These are phyloP conservation scores for Muraenolepis orangiensis DNA, from an alignment of 2,797 vertebrate species.

Conservation along the genomic window DNA sequence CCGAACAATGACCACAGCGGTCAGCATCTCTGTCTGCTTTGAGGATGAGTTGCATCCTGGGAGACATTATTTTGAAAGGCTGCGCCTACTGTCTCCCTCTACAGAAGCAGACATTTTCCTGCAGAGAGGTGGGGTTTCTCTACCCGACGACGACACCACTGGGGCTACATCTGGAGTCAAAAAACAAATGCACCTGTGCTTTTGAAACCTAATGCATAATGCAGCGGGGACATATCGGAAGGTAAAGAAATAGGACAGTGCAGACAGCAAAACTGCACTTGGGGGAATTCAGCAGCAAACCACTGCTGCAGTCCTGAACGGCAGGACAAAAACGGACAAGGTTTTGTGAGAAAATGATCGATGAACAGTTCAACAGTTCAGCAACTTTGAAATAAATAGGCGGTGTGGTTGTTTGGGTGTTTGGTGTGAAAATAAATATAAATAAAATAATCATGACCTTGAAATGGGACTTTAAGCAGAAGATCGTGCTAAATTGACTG, in stretches of 20 bases:
- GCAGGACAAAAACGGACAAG: not conserved
- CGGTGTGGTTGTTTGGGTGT: not conserved
- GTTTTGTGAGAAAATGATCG: not conserved
- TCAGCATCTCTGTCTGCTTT: not conserved
- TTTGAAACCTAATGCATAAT: conserved; percentile 61
- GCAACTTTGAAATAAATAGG: not conserved
- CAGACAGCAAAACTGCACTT: conserved; percentile 12
- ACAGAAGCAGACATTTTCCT: not conserved
- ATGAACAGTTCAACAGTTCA: not conserved
- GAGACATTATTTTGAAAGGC: not conserved
- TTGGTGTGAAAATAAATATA: too few relatives aligned
- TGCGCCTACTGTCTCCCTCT: too few relatives aligned
- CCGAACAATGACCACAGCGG: not conserved
- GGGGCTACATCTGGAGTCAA: conserved; percentile 56
- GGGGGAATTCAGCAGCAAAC: conserved; percentile 34
- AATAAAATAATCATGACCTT: not conserved
- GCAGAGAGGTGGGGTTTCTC: conserved; percentile 47
- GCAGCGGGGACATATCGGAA: conserved; percentile 52
- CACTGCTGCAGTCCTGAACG: conserved; percentile 22
- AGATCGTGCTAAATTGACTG: not conserved
- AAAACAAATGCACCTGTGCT: conserved; percentile 63
- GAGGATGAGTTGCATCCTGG: not conserved
- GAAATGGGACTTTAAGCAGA: not conserved
- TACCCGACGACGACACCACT: conserved; percentile 42
- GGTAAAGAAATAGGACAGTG: conserved; percentile 38